Conservation (phyloP, 2,113 vertebrate species). For the Aptenodytes forsteri region DNA sequence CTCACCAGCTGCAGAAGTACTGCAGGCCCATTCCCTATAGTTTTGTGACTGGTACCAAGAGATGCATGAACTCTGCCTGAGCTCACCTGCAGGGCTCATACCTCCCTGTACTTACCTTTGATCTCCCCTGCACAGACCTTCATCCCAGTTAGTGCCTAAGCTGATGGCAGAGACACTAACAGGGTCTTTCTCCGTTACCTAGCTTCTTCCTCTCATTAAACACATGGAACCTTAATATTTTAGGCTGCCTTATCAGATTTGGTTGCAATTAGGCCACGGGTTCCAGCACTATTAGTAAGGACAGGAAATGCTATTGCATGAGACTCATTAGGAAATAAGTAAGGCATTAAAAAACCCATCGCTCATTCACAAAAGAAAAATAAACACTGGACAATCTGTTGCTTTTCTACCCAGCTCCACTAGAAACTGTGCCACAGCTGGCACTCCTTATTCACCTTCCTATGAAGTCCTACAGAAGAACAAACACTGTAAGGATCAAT, state of each 20-base stretch:
- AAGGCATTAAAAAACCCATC: not conserved
- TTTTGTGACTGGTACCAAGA: not conserved
- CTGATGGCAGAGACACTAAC: not conserved
- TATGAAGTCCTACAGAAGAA: not conserved
- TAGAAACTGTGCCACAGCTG: not conserved
- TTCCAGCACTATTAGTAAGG: not conserved
- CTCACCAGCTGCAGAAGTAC: not conserved
- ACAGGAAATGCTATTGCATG: not conserved
- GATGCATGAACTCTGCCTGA: not conserved
- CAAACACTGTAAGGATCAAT: not conserved
- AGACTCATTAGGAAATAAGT: not conserved
- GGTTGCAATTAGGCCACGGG: not conserved
- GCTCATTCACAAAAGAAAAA: not conserved
- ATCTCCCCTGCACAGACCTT: not conserved
- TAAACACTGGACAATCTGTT: not conserved
- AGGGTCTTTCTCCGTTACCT: not conserved
- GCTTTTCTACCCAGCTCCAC: not conserved
- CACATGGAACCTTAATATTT: not conserved
- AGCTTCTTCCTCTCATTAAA: not conserved
- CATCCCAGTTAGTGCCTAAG: not conserved
- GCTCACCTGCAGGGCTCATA: not conserved
- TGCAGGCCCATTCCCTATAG: not conserved
- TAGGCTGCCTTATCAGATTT: not conserved
- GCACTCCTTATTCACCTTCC: not conserved
- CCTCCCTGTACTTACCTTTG: not conserved